Conservation (phyloP, 2,113 vertebrate species). For the Paramormyrops kingsleyae region DNA sequence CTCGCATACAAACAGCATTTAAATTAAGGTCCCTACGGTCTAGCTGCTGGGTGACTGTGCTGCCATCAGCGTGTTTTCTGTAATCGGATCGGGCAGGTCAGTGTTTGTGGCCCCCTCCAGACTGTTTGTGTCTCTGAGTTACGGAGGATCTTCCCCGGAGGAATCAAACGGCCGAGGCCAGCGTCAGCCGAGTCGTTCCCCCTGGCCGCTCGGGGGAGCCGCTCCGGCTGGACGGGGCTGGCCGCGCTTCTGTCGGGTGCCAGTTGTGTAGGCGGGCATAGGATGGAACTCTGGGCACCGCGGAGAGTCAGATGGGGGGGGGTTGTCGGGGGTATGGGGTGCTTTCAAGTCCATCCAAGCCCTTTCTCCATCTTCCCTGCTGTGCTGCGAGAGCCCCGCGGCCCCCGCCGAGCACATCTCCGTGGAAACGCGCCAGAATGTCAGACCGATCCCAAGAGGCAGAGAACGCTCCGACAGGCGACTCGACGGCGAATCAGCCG, state of each 20-base stretch:
- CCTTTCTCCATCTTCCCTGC: neutral
- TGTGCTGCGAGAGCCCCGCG: neutral
- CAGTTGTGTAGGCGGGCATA: neutral
- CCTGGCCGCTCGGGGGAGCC: neutral
- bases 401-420: neutral
- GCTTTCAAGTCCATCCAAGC: constrained; percentile 12
- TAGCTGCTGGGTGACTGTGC: neutral
- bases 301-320: neutral
- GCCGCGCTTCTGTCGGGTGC: neutral
- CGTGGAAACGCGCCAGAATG: neutral
- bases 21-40: neutral
- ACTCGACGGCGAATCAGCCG: neutral
- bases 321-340: neutral
- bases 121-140: neutral
- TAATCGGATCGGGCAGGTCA: neutral
- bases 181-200: neutral
- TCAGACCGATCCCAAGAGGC: neutral
- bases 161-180: neutral
- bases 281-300: neutral
- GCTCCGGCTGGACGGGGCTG: neutral
- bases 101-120: neutral
- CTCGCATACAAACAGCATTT: neutral
- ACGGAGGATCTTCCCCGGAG: neutral
- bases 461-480: neutral
- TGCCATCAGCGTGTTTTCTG: neutral